Evolutionary conservation across 2,888 invertebrate species (phyloP).

Genomic region (Rotaria macrura): DNA sequence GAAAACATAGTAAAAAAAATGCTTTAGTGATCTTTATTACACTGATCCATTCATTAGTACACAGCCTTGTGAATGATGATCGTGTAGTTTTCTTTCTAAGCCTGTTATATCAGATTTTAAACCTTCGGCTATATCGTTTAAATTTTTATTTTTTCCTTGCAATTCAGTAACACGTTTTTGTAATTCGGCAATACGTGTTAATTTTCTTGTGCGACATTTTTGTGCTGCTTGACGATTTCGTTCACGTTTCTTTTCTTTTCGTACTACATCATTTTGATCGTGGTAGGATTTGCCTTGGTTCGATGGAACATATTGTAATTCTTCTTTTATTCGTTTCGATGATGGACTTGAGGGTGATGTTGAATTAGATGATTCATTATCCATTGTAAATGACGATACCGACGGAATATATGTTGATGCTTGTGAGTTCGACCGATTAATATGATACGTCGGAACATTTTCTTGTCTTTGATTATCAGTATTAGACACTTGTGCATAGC

Average conservation of each 20-base stretch:
- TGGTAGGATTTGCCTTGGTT: background rate
- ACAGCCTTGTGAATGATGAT: background rate
- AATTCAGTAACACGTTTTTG: slow-evolving; percentile 30
- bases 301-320: background rate
- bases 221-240: slow-evolving; percentile 27
- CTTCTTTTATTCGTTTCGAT: background rate
- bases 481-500: background rate
- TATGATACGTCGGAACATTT: background rate
- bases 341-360: background rate
- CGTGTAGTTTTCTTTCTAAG: background rate
- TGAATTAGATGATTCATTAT: background rate
- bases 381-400: background rate
- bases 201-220: slow-evolving; percentile 32
- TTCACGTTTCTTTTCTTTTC: background rate
- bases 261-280: background rate
- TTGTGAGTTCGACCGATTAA: background rate
- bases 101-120: background rate
- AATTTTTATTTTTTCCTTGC: slow-evolving; percentile 2
- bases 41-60: background rate
- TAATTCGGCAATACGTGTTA: slow-evolving; percentile 31
- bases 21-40: background rate
- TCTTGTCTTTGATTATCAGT: background rate
- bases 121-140: background rate
- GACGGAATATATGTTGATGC: background rate
- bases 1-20: background rate